Evolutionary conservation across 2,113 vertebrate genomes (phyloP), one percentile per base, ranked within the genome.

Genomic region (Boulengeromyrus knoepffleri): DNA sequence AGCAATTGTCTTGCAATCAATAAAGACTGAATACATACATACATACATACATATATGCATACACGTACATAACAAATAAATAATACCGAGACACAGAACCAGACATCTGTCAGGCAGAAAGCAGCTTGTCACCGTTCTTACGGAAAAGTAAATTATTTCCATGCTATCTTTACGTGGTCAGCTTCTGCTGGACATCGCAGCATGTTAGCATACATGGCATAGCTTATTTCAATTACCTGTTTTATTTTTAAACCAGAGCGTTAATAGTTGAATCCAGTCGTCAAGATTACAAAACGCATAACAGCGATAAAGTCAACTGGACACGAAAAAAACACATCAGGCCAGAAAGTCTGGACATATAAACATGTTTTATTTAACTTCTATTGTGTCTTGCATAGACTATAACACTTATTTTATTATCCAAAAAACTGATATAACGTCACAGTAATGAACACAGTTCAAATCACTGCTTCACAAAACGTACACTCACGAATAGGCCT

Each of bases 401-500:
- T 95, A 92, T 91, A 94, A 96, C 94, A 95, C 90, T 94, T 91
- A 42, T 80, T 91, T 95, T 94, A 94, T 91, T 92, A 89, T 91
- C 91, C 91, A 94, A 92, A 92, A 95, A 93, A 94, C 93, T 93
- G 93, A 96, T 95, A 94, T 91, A 93, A 89, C 87, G 90, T 70
- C 88, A 93, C 91, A 95, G 92, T 93, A 92, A 95, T 94, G 94
- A 93, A 94, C 95, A 96, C 96, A 96, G 95, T 96, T 95, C 94
- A 91, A 91, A 95, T 93, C 92, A 95, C 95, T 95, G 90, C 95
- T 95, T 94, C 92, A 94, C 93, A 94, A 92, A 93, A 94, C 94
- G 92, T 92, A 95, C 93, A 92, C 93, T 92, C 93, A 95, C 94
- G 92, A 93, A 92, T 90, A 80, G 91, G 93, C 94, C 93, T 93